Evolutionary conservation across 2,113 vertebrate species (phyloP), one percentile per base, ranked within the genome.

Genomic region (Taxidea taxus): DNA sequence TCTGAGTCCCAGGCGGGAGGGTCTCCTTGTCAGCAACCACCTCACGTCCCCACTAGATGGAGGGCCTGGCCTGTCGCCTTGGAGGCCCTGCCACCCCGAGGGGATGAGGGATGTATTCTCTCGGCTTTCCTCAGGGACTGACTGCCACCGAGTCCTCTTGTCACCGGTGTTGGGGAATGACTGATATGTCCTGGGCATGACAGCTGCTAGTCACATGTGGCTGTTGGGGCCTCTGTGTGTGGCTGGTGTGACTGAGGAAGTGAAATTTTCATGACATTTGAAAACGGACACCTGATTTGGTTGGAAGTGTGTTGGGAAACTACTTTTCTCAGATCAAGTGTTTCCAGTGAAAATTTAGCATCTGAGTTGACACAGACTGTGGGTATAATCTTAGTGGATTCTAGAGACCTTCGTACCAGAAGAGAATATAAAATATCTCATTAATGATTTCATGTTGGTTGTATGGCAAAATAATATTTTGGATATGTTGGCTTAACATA

Each of bases 1-100:
- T 94, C 87, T 5, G 3, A 51, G 81, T 42, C 47, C 88, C 66
- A 72, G 64, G 82, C 27, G 7, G 80, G 68, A n/a, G 90, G 51
- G 77, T 15, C 54, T 62, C 4, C 90, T 96, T 1, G 2, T 97
- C 83, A 51, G 87, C 89, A 96, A 23, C 93, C 98, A 92, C 14
- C 96, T 97, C 96, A 97, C 91, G 93, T 98, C 83, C 86, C 64
- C 9, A 12, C 74, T n/a, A 77, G 97, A 60, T 58, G n/a, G 68
- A 97, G 90, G 91, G 81, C 84, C 60, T 75, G 94, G 91, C 91
- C 89, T 14, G 74, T 14, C n/a, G 25, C 95, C 93, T 92, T 34
- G 42, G 66, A 86, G 58, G 56, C 66, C 49, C 93, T 42, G 1
- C n/a, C 6, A 0, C 72, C 34, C 72, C 0, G 1, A 68, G 70